phyloP scores from a whole-genome alignment of 2,113 vertebrate genomes.

The Aspidoscelis tigris region DNA sequence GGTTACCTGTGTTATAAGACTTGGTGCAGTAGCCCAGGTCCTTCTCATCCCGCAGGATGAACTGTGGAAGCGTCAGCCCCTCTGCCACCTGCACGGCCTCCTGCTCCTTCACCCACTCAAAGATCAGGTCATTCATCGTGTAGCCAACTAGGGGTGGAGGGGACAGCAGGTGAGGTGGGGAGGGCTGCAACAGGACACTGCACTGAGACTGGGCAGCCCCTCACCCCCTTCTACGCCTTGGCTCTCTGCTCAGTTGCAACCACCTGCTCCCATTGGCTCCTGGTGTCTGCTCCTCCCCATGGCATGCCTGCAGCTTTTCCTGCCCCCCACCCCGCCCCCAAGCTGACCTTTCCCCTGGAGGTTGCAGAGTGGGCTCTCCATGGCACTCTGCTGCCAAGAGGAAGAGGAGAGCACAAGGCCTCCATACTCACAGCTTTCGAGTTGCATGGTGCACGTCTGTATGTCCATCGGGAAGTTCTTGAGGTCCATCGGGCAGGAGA shows the following conservation, averaged over 20 bases:
- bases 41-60: constrained; percentile 90
- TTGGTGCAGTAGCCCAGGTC: constrained; percentile 95
- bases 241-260: not conserved
- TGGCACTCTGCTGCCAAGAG: too few species aligned
- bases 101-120: constrained; percentile 89
- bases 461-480: constrained; percentile 98
- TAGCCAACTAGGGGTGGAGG: constrained; percentile 85
- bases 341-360: too few species aligned
- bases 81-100: constrained; percentile 92
- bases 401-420: not conserved
- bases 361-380: too few species aligned
- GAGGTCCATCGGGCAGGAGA: constrained; percentile 96
- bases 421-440: constrained; percentile 93
- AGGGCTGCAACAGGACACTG: not conserved
- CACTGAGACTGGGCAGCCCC: not conserved
- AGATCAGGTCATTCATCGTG: constrained; percentile 94
- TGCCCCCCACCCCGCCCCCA: too few species aligned
- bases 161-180: not conserved
- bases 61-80: constrained; percentile 91
- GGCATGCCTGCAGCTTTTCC: not conserved
- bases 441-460: constrained; percentile 95
- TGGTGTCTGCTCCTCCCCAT: too few species aligned
- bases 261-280: too few species aligned
- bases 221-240: not conserved
- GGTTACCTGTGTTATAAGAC: constrained; percentile 93